phyloP scores from a whole-genome alignment of 2,797 vertebrate genomes.

The Varecia variegata region DNA sequence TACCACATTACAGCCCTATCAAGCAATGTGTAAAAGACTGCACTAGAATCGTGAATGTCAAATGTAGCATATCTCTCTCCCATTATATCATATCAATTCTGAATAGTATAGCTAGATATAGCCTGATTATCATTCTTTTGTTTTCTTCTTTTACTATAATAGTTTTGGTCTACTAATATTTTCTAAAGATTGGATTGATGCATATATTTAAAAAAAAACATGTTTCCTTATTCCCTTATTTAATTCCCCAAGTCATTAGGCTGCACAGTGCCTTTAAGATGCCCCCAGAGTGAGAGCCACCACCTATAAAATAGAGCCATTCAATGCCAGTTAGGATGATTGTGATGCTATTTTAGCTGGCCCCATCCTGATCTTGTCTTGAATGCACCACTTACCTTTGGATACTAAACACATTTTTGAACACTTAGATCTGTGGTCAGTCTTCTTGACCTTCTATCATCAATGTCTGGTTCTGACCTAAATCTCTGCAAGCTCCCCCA shows the following conservation, averaged over 20 bases:
- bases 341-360: fast-evolving
- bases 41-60: not conserved
- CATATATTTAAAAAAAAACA: not conserved
- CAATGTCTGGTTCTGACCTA: not conserved
- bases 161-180: not conserved
- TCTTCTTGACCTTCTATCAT: not conserved
- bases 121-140: not conserved
- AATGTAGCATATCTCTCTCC: not conserved
- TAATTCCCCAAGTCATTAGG: not conserved
- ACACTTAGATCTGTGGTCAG: not conserved
- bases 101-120: not conserved
- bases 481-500: not conserved
- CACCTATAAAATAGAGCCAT: too few relatives aligned
- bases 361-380: not conserved
- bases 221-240: not conserved
- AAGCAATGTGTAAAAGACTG: not conserved
- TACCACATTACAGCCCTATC: not conserved
- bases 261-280: not conserved
- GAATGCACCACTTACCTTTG: not conserved
- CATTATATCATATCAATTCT: not conserved
- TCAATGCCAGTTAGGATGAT: too few relatives aligned
- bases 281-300: not conserved
- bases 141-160: not conserved
- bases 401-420: not conserved
- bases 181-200: not conserved